Conservation (phyloP, 2,888 invertebrate species). For the Gerosis bhagava region DNA sequence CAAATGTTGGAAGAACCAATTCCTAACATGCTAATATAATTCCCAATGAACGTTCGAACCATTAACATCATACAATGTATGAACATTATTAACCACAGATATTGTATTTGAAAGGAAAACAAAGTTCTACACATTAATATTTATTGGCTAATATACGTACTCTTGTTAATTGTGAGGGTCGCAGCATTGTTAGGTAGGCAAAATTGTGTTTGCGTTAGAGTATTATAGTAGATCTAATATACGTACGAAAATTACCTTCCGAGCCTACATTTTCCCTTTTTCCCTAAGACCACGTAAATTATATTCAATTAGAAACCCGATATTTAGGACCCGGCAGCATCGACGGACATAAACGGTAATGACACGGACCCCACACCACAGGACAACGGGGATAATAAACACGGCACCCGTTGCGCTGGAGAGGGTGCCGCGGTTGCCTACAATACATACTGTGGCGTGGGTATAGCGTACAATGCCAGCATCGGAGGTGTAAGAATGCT, state of each 20-base stretch:
- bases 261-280: slow-evolving; percentile 6
- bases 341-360: slow-evolving; percentile 98
- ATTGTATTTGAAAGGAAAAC: slow-evolving; percentile 12
- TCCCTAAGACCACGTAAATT: slow-evolving; percentile 16
- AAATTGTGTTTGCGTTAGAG: slow-evolving; percentile 8
- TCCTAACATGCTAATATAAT: slow-evolving; percentile 4
- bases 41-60: neutral
- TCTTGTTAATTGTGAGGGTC: slow-evolving; percentile 3
- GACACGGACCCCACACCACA: slow-evolving; percentile 99
- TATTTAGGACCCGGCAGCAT: slow-evolving; percentile 94
- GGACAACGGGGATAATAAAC: slow-evolving; percentile 99
- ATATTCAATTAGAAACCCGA: slow-evolving; percentile 35
- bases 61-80: slow-evolving; percentile 6
- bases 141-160: slow-evolving; percentile 5
- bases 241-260: slow-evolving; percentile 5
- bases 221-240: slow-evolving; percentile 10
- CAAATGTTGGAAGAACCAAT: slow-evolving; percentile 7
- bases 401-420: slow-evolving; percentile 98
- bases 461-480: slow-evolving; percentile 97
- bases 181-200: neutral
- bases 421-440: slow-evolving; percentile 98
- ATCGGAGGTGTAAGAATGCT: slow-evolving; percentile 98
- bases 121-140: slow-evolving; percentile 6
- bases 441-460: slow-evolving; percentile 98
- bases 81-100: slow-evolving; percentile 6